Percentiles rank a stretch among this genome's conserved stretches.
Conservation (phyloP, 2,797 vertebrate species). For the Ptychobarbus kaznakovi region DNA sequence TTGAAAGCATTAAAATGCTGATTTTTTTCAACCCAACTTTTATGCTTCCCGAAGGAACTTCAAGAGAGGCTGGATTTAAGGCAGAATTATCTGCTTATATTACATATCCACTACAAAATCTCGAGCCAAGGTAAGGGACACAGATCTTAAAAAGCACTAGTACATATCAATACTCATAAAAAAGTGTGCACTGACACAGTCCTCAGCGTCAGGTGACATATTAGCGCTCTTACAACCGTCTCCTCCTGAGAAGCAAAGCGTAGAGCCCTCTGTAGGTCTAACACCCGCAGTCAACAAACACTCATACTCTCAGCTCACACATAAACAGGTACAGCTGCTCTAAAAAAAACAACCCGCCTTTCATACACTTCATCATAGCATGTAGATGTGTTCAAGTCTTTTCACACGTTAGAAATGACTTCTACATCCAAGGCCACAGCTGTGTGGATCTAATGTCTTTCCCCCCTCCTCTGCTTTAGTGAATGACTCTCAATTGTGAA, state of each 20-base stretch:
- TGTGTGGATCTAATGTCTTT: slow-evolving; percentile 53
- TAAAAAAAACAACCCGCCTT: slow-evolving; percentile 46
- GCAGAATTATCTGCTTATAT: slow-evolving; percentile 53
- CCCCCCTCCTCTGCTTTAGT: slow-evolving; percentile 18
- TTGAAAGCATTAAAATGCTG: slow-evolving; percentile 69
- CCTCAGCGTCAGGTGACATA: background rate
- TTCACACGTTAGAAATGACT: slow-evolving; percentile 44
- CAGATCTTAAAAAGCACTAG: slow-evolving; percentile 2
- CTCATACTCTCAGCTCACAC: slow-evolving; percentile 40
- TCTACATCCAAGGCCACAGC: slow-evolving; percentile 54
- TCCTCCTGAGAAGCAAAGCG: slow-evolving; percentile 9
- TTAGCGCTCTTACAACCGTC: background rate
- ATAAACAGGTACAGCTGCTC: slow-evolving; percentile 47
- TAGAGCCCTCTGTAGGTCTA: slow-evolving; percentile 24
- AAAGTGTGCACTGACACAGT: background rate
- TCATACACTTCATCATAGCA: slow-evolving; percentile 50
- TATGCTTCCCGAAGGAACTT: slow-evolving; percentile 58
- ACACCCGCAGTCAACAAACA: slow-evolving; percentile 42
- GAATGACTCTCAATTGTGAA: slow-evolving; percentile 46
- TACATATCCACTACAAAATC: slow-evolving; percentile 42
- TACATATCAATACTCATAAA: background rate
- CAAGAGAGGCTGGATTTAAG: slow-evolving; percentile 54
- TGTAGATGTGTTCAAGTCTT: slow-evolving; percentile 55
- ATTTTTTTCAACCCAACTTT: slow-evolving; percentile 47
- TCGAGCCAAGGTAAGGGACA: slow-evolving; percentile 48